Base-by-base conservation (phyloP, 1,140 invertebrate genomes). In the Drosophila setifemur region DNA sequence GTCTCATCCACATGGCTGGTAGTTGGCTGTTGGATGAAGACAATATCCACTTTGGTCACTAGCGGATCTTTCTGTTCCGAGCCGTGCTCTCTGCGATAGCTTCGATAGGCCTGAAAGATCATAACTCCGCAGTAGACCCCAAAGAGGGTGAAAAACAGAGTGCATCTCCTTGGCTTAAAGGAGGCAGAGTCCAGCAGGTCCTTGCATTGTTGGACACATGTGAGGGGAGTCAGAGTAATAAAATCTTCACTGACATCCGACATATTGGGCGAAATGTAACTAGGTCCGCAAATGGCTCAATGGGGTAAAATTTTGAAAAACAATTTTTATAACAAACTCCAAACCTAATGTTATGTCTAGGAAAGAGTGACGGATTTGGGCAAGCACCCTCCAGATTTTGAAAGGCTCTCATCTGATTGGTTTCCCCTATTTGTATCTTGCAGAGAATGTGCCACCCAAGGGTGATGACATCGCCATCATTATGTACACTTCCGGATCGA, bases 401-500 rank as follows among this genome's bases (percentile, higher is more conserved):
- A 67, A 29, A 7, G 12, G 1, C 9, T 12, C 11, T 33, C 9
- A 28, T 45, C 5, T 31, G 0, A 4, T 35, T 29, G 3, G 5
- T 2, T 45, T 53, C 31, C 12, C 12, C 3, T 3, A 39, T 19
- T 16, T 23, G 3, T 18, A 49, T 54, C 14, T 73, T 73, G 16
- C 88, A 94, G 92, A 92, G 29, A 87, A 91, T 6, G 90, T 91
- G 8, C 91, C 93, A 8, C 96, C 96, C 8, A 92, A 92, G 12
- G 88, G 93, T 1, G 91, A 94, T 4, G 97, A 99, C 79, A 94
- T 94, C 9, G 97, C 97, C 12, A 97, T 98, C 73, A 96, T 98
- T 33, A 98, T 98, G 97, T 99, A 98, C 91, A 98, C 97, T 0
- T 97, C 96, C 71, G 97, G 97, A 1, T 98, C 96, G 0, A 98